A percentile compares a stretch with the other conserved stretches of the same genome.
Evolutionary conservation across 2,888 invertebrate genomes (phyloP).

Genomic region (Ommatoiulus sabulosus): DNA sequence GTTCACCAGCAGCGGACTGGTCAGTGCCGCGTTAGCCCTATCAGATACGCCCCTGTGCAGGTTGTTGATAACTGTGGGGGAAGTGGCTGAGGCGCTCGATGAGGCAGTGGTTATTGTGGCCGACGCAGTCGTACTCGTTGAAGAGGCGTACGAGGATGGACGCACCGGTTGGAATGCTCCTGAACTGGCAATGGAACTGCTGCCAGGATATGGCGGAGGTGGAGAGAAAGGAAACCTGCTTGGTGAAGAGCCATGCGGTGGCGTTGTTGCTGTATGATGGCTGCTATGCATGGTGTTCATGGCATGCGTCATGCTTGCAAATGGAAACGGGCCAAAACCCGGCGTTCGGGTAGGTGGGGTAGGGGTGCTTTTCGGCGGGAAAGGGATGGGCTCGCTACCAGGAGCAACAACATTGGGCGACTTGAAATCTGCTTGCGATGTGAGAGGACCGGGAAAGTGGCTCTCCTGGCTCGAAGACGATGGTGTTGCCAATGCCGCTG

Average conservation of each 20-base stretch:
- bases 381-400: slow-evolving; percentile 76
- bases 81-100: slow-evolving; percentile 60
- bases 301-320: slow-evolving; percentile 90
- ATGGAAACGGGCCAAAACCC: slow-evolving; percentile 78
- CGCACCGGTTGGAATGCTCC: slow-evolving; percentile 56
- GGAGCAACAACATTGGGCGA: slow-evolving; percentile 89
- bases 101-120: slow-evolving; percentile 52
- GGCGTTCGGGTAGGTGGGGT: slow-evolving; percentile 62
- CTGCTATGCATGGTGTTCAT: slow-evolving; percentile 80
- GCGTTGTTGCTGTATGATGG: slow-evolving; percentile 23
- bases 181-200: slow-evolving; percentile 47
- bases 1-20: slow-evolving; percentile 89
- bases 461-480: neutral
- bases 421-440: slow-evolving; percentile 64
- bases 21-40: slow-evolving; percentile 71
- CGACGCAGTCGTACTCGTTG: slow-evolving; percentile 61
- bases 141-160: slow-evolving; percentile 64
- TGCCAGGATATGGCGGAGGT: slow-evolving; percentile 60
- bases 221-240: slow-evolving; percentile 59
- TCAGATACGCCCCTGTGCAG: slow-evolving; percentile 49
- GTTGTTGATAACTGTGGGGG: slow-evolving; percentile 61
- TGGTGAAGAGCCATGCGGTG: slow-evolving; percentile 14
- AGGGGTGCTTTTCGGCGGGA: slow-evolving; percentile 63
- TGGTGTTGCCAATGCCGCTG: slow-evolving; percentile 19
- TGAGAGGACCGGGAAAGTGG: neutral